Percentiles rank a stretch among this genome's conserved stretches.
phyloP scores from a whole-genome alignment of 2,888 invertebrate genomes.

The Agapetus fuscipes region DNA sequence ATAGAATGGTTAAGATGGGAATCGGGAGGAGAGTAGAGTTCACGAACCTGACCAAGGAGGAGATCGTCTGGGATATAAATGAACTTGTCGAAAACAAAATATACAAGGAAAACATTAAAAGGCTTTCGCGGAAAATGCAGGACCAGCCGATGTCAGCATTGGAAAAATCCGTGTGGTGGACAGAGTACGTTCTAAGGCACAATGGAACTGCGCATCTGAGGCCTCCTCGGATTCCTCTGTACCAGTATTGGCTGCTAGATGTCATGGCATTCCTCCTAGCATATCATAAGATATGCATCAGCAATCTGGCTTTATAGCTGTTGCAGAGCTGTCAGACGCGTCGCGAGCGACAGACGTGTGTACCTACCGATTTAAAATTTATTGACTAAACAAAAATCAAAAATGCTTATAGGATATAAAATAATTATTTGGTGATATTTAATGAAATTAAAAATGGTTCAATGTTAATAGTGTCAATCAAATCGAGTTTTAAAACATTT shows the following conservation, averaged over 20 bases:
- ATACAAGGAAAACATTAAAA: slow-evolving; percentile 7
- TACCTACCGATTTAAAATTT: too few relatives aligned
- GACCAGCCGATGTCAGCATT: slow-evolving; percentile 32
- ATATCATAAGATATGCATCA: too few relatives aligned
- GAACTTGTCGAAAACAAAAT: slow-evolving; percentile 4
- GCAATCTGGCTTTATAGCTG: too few relatives aligned
- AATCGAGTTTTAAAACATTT: too few relatives aligned
- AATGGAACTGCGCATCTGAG: slow-evolving; percentile 37
- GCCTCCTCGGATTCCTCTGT: slow-evolving; percentile 26
- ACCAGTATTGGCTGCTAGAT: slow-evolving; percentile 8
- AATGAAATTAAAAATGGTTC: too few relatives aligned
- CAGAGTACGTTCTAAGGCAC: slow-evolving; percentile 42
- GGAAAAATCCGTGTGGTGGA: slow-evolving; percentile 44
- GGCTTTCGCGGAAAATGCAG: slow-evolving; percentile 25
- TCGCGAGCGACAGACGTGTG: too few relatives aligned
- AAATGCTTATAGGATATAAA: too few relatives aligned
- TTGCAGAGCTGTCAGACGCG: too few relatives aligned
- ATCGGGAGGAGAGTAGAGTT: slow-evolving; percentile 8
- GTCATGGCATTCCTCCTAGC: slow-evolving; percentile 6
- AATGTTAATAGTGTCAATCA: too few relatives aligned
- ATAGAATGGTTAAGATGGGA: slow-evolving; percentile 2
- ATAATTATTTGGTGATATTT: too few relatives aligned
- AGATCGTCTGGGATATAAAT: slow-evolving; percentile 2
- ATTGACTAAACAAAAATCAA: too few relatives aligned
- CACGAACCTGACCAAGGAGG: slow-evolving; percentile 2